Conservation (phyloP, 2,797 vertebrate genomes). For the Sebastes alutus region DNA sequence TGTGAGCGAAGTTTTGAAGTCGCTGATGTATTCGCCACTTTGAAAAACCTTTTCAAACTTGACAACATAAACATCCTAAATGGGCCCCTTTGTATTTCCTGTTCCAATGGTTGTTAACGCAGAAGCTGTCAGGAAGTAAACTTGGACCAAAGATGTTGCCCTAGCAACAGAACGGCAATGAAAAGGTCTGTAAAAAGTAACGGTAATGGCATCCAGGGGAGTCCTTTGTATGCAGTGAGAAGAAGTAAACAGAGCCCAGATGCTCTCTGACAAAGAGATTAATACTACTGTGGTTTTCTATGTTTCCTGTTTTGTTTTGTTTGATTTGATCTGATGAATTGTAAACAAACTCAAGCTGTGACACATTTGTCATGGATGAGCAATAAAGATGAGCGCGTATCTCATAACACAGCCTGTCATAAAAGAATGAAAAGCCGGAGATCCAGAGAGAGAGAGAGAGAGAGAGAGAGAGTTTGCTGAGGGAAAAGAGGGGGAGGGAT, state of each 20-base stretch:
- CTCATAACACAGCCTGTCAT: background rate
- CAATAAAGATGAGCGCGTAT: background rate
- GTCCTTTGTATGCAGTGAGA: background rate
- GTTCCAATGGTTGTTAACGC: too few relatives aligned
- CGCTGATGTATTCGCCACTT: too few relatives aligned
- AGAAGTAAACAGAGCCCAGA: background rate
- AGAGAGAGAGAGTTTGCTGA: background rate
- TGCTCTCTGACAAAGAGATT: background rate
- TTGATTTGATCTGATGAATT: background rate
- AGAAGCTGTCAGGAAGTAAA: too few relatives aligned
- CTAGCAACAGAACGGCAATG: too few relatives aligned
- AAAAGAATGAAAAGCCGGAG: background rate
- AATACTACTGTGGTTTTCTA: background rate
- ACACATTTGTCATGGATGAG: background rate
- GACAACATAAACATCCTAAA: too few relatives aligned
- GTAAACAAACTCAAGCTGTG: conserved; percentile 1
- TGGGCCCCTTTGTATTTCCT: too few relatives aligned
- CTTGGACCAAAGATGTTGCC: too few relatives aligned
- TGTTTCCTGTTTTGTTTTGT: background rate
- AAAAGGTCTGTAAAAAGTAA: too few relatives aligned
- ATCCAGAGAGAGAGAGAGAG: background rate
- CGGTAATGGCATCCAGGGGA: background rate
- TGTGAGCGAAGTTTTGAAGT: background rate
- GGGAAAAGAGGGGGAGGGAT: background rate
- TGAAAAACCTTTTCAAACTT: too few relatives aligned